Evolutionary conservation across 2,113 vertebrate species (phyloP), one percentile per base, ranked within the genome.

Genomic region (Oreochromis aureus): DNA sequence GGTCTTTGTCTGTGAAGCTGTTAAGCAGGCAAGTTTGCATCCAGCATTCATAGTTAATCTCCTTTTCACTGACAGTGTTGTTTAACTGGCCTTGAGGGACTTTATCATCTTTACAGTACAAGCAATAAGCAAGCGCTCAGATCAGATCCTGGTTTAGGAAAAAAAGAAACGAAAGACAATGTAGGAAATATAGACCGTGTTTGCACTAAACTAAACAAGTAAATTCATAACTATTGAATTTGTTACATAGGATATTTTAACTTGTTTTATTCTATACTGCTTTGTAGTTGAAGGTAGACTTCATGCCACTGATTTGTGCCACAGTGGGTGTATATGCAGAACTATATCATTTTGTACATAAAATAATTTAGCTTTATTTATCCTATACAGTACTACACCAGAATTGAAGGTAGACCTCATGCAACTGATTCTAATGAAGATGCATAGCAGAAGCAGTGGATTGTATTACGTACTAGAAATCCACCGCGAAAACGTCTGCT

Each of bases 401-500:
- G 3, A 39, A 4, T 3, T 51, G 16, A 18, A 4, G 48, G 16
- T 18, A 18, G 16, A 51, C 2, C 7, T 51, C 16, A 16, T 2
- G 16, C 48, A 4, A 7, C 63, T 24, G 63, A 22, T 41, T 69
- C 11, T n/a, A 69, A 8, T 69, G 19, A 22, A 41, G 63, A 19
- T 69, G 19, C 39, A 69, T 7, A 22, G 34, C 1, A 3, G n/a
- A 2, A 24, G 39, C 66, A 24, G 36, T 44, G 13, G 12, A 27
- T 71, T 6, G 41, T 73, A 73, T 73, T 18, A 5, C 41, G 18
- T 30, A 18, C 13, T 27, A 48, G 19, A 39, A 39, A 22, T 16
- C 15, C 12, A 44, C 66, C 5, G 0, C 3, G 16, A 73, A 0
- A 27, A 10, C 13, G 0, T 73, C 69, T 46, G 22, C 69, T 73